phyloP scores from a whole-genome alignment of 2,888 invertebrate species.

The Lacanobia oleracea region DNA sequence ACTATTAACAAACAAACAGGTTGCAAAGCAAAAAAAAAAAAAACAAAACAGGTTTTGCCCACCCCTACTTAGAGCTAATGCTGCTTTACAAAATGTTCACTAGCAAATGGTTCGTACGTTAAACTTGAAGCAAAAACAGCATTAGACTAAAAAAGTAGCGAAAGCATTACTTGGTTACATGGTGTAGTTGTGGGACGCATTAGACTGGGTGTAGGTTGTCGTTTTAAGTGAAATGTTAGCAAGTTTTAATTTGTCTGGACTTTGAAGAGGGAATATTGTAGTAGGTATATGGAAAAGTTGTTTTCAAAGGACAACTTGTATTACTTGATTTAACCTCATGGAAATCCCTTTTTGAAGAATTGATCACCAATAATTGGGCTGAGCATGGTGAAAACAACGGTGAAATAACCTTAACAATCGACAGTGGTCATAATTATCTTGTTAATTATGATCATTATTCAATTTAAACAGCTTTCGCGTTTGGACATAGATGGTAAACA shows the following conservation, averaged over 20 bases:
- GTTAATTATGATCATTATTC: no score
- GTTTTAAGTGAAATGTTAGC: constrained; percentile 34
- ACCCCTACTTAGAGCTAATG: constrained; percentile 80
- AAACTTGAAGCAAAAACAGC: constrained; percentile 69
- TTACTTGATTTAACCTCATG: neutral
- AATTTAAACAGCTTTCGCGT: no score
- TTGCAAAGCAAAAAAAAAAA: neutral
- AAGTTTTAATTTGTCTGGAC: constrained; percentile 26
- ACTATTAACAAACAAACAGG: neutral
- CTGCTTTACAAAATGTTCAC: constrained; percentile 79
- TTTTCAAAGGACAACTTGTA: neutral
- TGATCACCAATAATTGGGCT: no score
- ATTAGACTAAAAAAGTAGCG: constrained; percentile 60
- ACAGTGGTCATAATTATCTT: no score
- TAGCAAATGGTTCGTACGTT: constrained; percentile 76
- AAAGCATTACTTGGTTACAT: constrained; percentile 55
- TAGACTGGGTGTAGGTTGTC: constrained; percentile 33
- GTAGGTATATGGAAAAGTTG: neutral
- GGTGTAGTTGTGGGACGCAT: constrained; percentile 46
- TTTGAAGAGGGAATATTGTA: neutral
- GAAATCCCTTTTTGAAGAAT: no score
- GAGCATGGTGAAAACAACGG: no score
- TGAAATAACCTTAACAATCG: no score
- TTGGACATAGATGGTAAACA: no score
- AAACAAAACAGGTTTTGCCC: neutral